A percentile compares a stretch with the other conserved stretches of the same genome.
Evolutionary conservation across 2,797 vertebrate genomes (phyloP).

Genomic region (Tadarida brasiliensis): DNA sequence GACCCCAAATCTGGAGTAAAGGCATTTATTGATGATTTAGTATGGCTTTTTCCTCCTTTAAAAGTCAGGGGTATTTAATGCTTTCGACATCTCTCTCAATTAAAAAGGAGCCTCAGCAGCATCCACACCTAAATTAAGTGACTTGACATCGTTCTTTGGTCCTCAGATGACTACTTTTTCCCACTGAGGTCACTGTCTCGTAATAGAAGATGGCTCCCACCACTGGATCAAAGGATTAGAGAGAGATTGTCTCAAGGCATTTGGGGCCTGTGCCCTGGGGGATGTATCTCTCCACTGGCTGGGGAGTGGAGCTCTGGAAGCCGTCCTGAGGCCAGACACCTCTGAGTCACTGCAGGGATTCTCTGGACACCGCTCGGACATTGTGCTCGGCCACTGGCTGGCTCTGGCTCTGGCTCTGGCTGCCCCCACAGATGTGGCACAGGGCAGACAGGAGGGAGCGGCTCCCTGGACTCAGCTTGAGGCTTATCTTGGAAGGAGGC

Average conservation of each 20-base stretch:
- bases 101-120: not conserved
- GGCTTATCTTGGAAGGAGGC: not conserved
- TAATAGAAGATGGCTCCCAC: constrained; percentile 76
- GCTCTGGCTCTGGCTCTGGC: not conserved
- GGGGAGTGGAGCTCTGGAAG: not conserved
- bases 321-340: not conserved
- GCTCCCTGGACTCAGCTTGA: not conserved
- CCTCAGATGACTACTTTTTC: constrained; percentile 9
- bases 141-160: not conserved
- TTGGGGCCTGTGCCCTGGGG: not conserved
- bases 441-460: not conserved
- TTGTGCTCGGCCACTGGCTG: not conserved
- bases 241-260: constrained; percentile 66
- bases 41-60: not conserved
- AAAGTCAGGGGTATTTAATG: not conserved
- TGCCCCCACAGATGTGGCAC: not conserved
- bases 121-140: not conserved
- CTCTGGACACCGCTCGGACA: not conserved
- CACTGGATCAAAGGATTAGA: constrained; percentile 70
- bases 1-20: not conserved
- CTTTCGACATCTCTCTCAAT: not conserved
- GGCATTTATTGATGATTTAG: not conserved
- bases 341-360: constrained; percentile 59
- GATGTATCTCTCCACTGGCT: not conserved
- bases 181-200: constrained; percentile 73